Evolutionary conservation across 2,113 vertebrate genomes (phyloP).

Genomic region (Alethe diademata): DNA sequence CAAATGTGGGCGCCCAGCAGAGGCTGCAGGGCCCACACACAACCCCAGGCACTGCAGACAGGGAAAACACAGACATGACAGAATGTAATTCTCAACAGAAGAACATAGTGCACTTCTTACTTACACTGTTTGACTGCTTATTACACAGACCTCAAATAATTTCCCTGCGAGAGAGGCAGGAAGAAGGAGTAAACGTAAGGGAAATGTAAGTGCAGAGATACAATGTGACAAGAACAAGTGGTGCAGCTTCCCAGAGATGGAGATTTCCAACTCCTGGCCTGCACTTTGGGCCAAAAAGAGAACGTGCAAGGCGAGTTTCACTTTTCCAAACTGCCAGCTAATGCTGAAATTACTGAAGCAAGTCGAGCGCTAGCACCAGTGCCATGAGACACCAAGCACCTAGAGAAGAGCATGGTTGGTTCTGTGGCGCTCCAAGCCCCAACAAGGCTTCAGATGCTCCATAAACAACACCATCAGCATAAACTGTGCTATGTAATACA

Average conservation of each 20-base stretch:
- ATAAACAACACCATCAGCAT: background rate
- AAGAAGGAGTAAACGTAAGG: background rate
- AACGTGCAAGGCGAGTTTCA: background rate
- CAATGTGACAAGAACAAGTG: background rate
- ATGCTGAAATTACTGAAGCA: background rate
- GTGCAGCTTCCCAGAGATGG: background rate
- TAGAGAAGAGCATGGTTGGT: fast-evolving
- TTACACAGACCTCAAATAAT: background rate
- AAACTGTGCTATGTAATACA: background rate
- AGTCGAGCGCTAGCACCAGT: background rate
- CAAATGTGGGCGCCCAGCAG: fast-evolving
- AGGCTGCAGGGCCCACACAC: background rate
- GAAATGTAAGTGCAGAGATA: background rate
- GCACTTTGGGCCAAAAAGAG: background rate
- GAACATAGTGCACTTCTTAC: background rate
- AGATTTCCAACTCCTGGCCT: background rate
- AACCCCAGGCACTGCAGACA: background rate
- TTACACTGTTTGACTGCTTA: background rate
- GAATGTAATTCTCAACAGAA: background rate
- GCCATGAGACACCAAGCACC: background rate
- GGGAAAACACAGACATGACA: background rate
- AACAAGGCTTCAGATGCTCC: background rate
- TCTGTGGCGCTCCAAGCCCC: background rate
- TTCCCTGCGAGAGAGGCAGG: background rate
- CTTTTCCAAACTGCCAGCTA: background rate